phyloP scores from a whole-genome alignment of 2,797 vertebrate genomes.

The Perdix hodgsoniae region DNA sequence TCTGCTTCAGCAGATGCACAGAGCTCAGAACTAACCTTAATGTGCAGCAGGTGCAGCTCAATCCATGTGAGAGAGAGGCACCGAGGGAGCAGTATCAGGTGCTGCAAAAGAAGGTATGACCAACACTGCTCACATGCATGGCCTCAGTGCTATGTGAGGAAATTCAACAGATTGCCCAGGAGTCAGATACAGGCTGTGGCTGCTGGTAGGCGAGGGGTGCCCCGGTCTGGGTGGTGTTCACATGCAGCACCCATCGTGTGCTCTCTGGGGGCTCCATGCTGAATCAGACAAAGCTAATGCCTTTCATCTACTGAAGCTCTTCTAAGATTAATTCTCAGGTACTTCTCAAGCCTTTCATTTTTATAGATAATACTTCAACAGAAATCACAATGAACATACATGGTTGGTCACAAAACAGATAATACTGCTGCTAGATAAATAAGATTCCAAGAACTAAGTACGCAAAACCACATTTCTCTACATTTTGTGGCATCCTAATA shows the following conservation, averaged over 20 bases:
- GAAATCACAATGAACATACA: not conserved
- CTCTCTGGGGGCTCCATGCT: not conserved
- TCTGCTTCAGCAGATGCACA: not conserved
- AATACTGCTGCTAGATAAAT: not conserved
- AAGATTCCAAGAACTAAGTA: not conserved
- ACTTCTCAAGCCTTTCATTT: not conserved
- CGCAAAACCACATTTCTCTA: not conserved
- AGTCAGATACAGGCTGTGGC: not conserved
- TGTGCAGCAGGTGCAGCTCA: rapidly evolving
- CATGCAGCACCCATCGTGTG: rapidly evolving
- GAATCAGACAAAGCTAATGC: not conserved
- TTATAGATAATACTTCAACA: not conserved
- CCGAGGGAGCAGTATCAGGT: not conserved
- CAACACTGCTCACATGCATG: not conserved
- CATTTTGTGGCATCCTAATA: not conserved
- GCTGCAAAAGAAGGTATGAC: rapidly evolving
- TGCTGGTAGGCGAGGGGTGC: not conserved
- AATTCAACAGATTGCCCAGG: not conserved
- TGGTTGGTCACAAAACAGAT: not conserved
- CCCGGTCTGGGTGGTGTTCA: not conserved
- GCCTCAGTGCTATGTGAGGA: not conserved
- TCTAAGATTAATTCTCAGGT: not conserved
- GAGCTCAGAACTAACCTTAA: not conserved
- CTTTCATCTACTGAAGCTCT: not conserved
- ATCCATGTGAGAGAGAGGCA: not conserved